Base-by-base conservation (phyloP, 2,797 vertebrate species). In the Bradypus variegatus region DNA sequence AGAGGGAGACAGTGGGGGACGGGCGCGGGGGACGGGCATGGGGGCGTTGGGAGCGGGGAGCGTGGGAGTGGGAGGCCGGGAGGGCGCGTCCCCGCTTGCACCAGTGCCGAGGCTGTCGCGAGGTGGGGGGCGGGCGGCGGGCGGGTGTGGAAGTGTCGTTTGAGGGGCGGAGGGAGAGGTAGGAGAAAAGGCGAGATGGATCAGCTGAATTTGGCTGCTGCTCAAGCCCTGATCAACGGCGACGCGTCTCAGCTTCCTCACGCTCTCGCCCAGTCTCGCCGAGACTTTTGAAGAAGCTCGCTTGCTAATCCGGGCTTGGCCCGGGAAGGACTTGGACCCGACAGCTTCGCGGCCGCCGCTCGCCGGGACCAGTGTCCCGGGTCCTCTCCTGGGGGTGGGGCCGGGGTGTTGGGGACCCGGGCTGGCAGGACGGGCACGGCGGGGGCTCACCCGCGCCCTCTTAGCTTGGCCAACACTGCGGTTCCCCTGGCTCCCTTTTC, bases 121-220 rank as follows among this genome's bases (percentile, higher is more conserved):
- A 45, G 41, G 41, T 45, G 41, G 1, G 3, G 33, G 4, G 58
- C 58, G 21, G 2, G 2, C 14, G 58, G 2, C 14, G 58, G 0
- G 2, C 6, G 94, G 81, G 67, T 45, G 88, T 55, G 89, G 88
- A 93, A 88, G 94, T 94, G 58, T 48, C 13, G 8, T 73, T 79
- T 81, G 88, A 94, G 94, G 41, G 50, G 48, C 25, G 5, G n/a
- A 31, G 41, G 38, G 36, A 92, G 84, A 60, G 13, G 50, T 12
- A 0, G 14, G 65, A 36, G 76, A 7, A 15, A 53, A 83, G 64
- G 33, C 15, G 0, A 67, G 70, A 10, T 5, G 16, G 93, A 92
- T 19, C 94, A 91, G 94, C 94, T 95, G 77, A 92, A 96, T 92
- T 62, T 89, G 91, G 94, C 89, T 4, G n/a, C 73, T 58, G 90